Base-by-base conservation (phyloP, 2,888 invertebrate species). In the Coecobrya sp. region DNA sequence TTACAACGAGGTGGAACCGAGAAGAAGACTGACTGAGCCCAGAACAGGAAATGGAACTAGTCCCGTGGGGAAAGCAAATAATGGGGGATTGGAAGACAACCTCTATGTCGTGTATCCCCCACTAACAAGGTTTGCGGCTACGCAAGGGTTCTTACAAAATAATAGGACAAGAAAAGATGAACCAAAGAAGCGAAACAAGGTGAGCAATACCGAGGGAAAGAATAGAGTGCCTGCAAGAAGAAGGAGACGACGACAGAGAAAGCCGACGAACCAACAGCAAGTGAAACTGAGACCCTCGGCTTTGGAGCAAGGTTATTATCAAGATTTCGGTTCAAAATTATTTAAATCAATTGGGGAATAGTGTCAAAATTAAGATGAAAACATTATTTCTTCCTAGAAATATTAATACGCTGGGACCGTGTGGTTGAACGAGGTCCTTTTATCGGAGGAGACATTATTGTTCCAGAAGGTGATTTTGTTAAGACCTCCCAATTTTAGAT, bases 371-470 rank as follows among this genome's bases (percentile, higher is more conserved):
- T n/a, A 73, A 42, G 3, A n/a, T 7, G 11, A 42, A 42, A 27
- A 16, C 2, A 73, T 30, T 68, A 19, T 3, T 55, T 27, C 7
- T 73, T 52, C 19, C n/a, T n/a, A 89, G 89, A 89, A 70, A 70
- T 81, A 45, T 7, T 88, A 2, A 81, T 88, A 19, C 25, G 89
- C n/a, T 81, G 79, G 93, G 93, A 93, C 52, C 81, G 91, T 1
- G 79, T 90, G 1, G 93, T 93, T 0, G 93, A 93, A 90, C 49
- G 92, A 36, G 93, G 93, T n/a, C 89, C 89, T 0, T 93, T 70
- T 59, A 86, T 93, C n/a, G 93, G 93, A 36, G 93, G 93, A n/a
- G 93, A 93, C 59, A 93, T 93, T 55, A 87, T 93, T 0, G 76
- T 93, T 11, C 91, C 88, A 7, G 81, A 84, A 3, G 90, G 90